Conservation (phyloP, 2,113 vertebrate species). For the Oreamnos americanus region DNA sequence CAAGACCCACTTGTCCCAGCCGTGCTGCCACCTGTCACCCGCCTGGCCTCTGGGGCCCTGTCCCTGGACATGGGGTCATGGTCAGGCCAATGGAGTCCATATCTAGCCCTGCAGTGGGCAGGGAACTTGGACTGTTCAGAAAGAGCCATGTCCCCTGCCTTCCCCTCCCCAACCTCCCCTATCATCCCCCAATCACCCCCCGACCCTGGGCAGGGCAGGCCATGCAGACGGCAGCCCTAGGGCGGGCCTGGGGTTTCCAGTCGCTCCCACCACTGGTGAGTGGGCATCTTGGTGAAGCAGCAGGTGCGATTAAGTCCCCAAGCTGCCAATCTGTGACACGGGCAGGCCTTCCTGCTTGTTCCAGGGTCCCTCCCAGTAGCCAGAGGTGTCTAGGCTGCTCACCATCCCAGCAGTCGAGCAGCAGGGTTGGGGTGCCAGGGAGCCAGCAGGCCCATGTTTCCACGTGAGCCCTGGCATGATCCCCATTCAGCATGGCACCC, state of each 20-base stretch:
- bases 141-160: not conserved
- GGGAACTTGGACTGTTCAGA: not conserved
- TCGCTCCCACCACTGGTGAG: not conserved
- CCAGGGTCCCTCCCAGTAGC: not conserved
- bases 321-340: not conserved
- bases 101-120: not conserved
- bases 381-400: not conserved
- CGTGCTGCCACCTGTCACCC: not conserved
- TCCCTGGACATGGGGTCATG: not conserved
- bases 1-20: not conserved
- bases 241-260: not conserved
- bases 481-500: not conserved
- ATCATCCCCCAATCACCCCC: not conserved
- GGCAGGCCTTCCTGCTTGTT: not conserved
- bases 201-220: not conserved
- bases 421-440: not conserved
- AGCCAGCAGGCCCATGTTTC: not conserved
- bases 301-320: too few relatives aligned
- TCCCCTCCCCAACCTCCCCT: not conserved
- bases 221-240: not conserved
- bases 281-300: not conserved
- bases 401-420: not conserved
- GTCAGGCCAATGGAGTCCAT: not conserved
- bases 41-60: not conserved
- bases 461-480: fast-evolving